A percentile compares a stretch with the other conserved stretches of the same genome.
Evolutionary conservation across 2,113 vertebrate species (phyloP).

Genomic region (Spermophilus dauricus): DNA sequence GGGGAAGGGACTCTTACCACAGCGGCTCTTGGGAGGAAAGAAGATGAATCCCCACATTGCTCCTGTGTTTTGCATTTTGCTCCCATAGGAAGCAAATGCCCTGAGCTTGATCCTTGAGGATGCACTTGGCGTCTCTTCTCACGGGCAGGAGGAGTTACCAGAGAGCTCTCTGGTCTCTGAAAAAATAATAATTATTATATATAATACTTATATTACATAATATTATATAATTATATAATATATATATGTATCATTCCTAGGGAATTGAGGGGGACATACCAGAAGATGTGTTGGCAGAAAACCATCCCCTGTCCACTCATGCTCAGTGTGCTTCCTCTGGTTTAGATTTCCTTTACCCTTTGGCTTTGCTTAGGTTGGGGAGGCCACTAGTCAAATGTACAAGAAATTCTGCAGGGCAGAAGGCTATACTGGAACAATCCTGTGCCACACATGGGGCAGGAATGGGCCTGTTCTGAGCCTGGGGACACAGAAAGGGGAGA

Average conservation of each 20-base stretch:
- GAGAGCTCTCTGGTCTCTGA: background rate
- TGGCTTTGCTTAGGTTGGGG: background rate
- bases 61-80: background rate
- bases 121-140: background rate
- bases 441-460: background rate
- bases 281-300: too few species aligned
- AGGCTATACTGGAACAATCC: rapidly evolving
- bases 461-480: background rate
- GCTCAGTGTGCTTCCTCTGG: background rate
- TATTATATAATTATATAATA: too few species aligned
- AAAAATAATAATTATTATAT: background rate
- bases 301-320: background rate
- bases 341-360: background rate
- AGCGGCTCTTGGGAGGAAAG: background rate
- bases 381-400: background rate
- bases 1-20: background rate
- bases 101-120: background rate
- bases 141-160: background rate
- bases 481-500: background rate
- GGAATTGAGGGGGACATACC: background rate
- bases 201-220: too few species aligned
- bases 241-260: too few species aligned
- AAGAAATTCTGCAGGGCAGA: background rate
- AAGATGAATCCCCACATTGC: background rate
- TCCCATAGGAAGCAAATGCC: background rate